Conservation (phyloP, 2,797 vertebrate genomes). For the Takifugu ocellatus region DNA sequence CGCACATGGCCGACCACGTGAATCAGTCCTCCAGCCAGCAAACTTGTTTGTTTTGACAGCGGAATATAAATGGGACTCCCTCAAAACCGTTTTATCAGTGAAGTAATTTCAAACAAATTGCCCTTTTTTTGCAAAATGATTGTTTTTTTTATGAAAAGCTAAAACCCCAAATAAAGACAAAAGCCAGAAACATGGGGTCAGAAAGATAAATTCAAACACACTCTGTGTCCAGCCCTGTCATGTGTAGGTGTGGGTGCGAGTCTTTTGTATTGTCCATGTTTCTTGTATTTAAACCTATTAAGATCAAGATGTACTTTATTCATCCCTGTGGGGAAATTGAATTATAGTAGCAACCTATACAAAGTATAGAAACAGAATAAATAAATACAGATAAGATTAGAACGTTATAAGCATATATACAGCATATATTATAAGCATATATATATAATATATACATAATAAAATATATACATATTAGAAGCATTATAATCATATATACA, state of each 20-base stretch:
- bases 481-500: too few species aligned
- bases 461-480: too few species aligned
- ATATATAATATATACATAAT: too few species aligned
- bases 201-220: too few species aligned
- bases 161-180: background rate
- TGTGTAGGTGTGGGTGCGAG: constrained; percentile 6
- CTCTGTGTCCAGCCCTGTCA: background rate
- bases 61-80: background rate
- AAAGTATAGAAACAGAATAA: too few species aligned
- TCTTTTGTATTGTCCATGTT: constrained; percentile 1
- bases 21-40: constrained; percentile 6
- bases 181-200: background rate
- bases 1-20: constrained; percentile 59
- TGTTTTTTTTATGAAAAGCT: background rate
- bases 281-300: background rate
- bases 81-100: background rate
- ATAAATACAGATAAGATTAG: too few species aligned
- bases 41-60: constrained; percentile 9
- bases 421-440: too few species aligned
- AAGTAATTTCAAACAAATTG: background rate
- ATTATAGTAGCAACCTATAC: too few species aligned
- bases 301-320: too few species aligned
- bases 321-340: too few species aligned
- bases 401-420: too few species aligned
- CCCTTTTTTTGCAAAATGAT: background rate